A percentile compares a stretch with the other conserved stretches of the same genome.
Conservation (phyloP, 2,113 vertebrate genomes). For the Chaetorhynchus papuensis region DNA sequence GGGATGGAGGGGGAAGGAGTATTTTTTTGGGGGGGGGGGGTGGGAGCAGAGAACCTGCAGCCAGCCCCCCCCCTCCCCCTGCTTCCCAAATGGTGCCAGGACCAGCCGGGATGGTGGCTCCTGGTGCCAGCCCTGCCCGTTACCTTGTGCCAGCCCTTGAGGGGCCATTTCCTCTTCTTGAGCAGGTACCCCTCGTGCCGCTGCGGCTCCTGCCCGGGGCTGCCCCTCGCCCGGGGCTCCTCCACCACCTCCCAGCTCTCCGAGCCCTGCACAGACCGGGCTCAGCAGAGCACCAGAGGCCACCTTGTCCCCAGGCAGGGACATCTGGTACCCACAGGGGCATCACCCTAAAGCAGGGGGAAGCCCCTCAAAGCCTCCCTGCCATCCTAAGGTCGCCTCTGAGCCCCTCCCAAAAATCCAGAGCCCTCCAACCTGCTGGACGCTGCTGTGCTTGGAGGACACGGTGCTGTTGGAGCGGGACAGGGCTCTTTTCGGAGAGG, state of each 20-base stretch:
- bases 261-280: constrained; percentile 55
- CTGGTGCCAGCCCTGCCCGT: background rate
- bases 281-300: background rate
- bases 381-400: rapidly evolving
- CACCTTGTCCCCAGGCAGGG: background rate
- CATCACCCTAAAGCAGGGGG: background rate
- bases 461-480: constrained; percentile 80
- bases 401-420: rapidly evolving
- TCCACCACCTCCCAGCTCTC: constrained; percentile 91
- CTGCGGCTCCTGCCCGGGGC: constrained; percentile 61
- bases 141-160: constrained; percentile 97
- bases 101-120: rapidly evolving
- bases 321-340: no score
- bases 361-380: background rate
- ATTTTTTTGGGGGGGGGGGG: background rate
- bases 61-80: rapidly evolving
- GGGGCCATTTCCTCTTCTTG: constrained; percentile 93
- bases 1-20: background rate
- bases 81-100: rapidly evolving
- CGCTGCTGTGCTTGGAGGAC: constrained; percentile 75
- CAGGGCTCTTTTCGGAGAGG: constrained; percentile 63
- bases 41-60: background rate
- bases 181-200: constrained; percentile 89
- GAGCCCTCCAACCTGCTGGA: constrained; percentile 69
- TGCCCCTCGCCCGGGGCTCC: constrained; percentile 56